Percentiles rank a stretch among this genome's conserved stretches.
Evolutionary conservation across 2,888 invertebrate species (phyloP).

Genomic region (Hirtodrosophila cameraria): DNA sequence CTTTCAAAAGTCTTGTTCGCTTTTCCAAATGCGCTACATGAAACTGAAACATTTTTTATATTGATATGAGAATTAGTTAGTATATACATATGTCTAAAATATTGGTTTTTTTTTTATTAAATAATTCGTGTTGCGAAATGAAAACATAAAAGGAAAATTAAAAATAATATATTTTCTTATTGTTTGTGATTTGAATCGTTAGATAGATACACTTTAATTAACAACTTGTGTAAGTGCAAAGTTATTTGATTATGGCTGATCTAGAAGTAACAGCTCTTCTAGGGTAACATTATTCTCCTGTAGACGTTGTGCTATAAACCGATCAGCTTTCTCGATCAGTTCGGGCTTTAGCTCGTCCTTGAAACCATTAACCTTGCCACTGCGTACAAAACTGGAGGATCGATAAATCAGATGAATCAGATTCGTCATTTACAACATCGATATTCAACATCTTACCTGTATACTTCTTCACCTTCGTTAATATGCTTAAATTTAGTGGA

Average conservation of each 20-base stretch:
- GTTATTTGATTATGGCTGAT: constrained; percentile 1
- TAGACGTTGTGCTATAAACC: constrained; percentile 21
- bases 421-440: no score
- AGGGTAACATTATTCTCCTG: constrained; percentile 35
- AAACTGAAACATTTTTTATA: constrained; percentile 11
- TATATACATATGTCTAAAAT: constrained; percentile 3
- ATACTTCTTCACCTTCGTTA: constrained; percentile 19
- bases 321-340: constrained; percentile 44
- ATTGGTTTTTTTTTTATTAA: constrained; percentile 8
- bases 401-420: not conserved
- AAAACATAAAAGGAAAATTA: no score
- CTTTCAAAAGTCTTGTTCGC: not conserved
- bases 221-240: no score
- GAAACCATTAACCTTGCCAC: constrained; percentile 58
- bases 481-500: constrained; percentile 3
- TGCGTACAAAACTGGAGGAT: constrained; percentile 58
- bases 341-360: constrained; percentile 57
- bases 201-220: no score
- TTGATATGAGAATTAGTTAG: constrained; percentile 19
- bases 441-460: constrained; percentile 30
- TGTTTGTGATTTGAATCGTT: no score
- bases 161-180: no score
- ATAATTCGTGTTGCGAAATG: no score
- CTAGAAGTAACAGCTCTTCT: constrained; percentile 47
- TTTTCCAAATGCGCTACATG: not conserved